Percentiles rank a stretch among this genome's conserved stretches.
Evolutionary conservation across 2,888 invertebrate species (phyloP).

Genomic region (Agriopis aurantiaria): DNA sequence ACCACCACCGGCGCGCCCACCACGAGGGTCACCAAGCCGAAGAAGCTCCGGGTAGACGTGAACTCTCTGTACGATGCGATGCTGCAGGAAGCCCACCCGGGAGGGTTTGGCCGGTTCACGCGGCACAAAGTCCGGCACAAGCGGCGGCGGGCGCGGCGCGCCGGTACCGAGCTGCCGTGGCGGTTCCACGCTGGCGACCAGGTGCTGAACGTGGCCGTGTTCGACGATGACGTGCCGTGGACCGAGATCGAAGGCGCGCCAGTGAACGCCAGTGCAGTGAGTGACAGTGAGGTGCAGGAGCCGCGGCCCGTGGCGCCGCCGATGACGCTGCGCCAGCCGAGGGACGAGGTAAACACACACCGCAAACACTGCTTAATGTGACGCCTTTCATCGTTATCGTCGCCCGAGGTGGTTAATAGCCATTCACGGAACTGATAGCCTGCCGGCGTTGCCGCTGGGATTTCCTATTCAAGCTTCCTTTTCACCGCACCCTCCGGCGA

Average conservation of each 20-base stretch:
- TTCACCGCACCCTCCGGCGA: slow-evolving; percentile 75
- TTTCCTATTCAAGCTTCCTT: slow-evolving; percentile 72
- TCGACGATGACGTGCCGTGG: slow-evolving; percentile 85
- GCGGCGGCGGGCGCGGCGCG: slow-evolving; percentile 78
- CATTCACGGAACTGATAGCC: slow-evolving; percentile 78
- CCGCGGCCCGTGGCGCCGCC: slow-evolving; percentile 75
- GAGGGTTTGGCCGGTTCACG: slow-evolving; percentile 72
- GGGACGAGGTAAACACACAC: slow-evolving; percentile 78
- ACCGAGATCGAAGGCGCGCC: slow-evolving; percentile 73
- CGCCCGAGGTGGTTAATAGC: slow-evolving; percentile 82
- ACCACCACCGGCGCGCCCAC: slow-evolving; percentile 51
- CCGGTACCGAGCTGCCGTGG: slow-evolving; percentile 78
- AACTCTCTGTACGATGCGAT: slow-evolving; percentile 76
- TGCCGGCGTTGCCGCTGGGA: slow-evolving; percentile 70
- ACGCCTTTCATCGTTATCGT: slow-evolving; percentile 79
- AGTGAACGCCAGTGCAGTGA: slow-evolving; percentile 79
- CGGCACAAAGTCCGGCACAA: slow-evolving; percentile 81
- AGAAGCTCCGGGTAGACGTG: slow-evolving; percentile 74
- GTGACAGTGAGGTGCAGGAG: slow-evolving; percentile 76
- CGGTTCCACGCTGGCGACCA: slow-evolving; percentile 83
- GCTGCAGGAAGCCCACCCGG: slow-evolving; percentile 74
- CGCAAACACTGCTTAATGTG: slow-evolving; percentile 70
- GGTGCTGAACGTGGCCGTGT: slow-evolving; percentile 82
- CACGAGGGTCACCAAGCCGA: slow-evolving; percentile 54
- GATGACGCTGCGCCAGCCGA: slow-evolving; percentile 77